Evolutionary conservation across 2,888 invertebrate species (phyloP), one percentile per base, ranked within the genome.

Genomic region (Tetanocera ferruginea): DNA sequence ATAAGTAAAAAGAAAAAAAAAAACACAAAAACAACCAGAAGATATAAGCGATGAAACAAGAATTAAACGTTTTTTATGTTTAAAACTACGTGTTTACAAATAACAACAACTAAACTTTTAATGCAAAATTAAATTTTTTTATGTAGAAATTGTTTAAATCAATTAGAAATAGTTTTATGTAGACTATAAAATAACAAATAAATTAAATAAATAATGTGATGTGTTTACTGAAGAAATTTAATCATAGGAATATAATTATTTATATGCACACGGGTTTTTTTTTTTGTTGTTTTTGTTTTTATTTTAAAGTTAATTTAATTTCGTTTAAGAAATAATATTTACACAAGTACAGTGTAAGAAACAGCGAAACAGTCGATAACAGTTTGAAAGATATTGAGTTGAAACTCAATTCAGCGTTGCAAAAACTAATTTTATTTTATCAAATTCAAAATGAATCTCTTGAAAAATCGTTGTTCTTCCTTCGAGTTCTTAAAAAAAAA

Each of bases 171-270:
- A 80, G 79, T 80, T 83, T 78, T 80, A 75, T 79, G 80, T 80
- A 81, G 80, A 82, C 82, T 77, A 80, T 80, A 79, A 80, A 60
- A 70, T 51, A 14, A 70, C 25, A 52, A 70, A 52, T 51, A 70
- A 49, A 69, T 11, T n/a, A 69, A 70, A 67, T 51, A 14, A 31
- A 74, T 57, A 66, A 84, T 85, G 85, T 85, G 85, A 85, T 85
- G 85, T 85, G 86, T 85, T 85, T 86, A 86, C 84, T 84, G 85
- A 84, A 85, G 84, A 76, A 78, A 80, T 51, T 43, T 62, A 76
- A 37, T 43, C 23, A 51, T 57, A 70, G 28, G 67, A 77, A 77
- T 81, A 81, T 80, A 84, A 83, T 83, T 80, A 85, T 83, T 82
- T 83, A 84, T 83, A 84, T 83, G 77, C 77, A 80, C 82, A 82